Conservation (phyloP, 92 coral and sea anemone species). For the Ricordea florida region DNA sequence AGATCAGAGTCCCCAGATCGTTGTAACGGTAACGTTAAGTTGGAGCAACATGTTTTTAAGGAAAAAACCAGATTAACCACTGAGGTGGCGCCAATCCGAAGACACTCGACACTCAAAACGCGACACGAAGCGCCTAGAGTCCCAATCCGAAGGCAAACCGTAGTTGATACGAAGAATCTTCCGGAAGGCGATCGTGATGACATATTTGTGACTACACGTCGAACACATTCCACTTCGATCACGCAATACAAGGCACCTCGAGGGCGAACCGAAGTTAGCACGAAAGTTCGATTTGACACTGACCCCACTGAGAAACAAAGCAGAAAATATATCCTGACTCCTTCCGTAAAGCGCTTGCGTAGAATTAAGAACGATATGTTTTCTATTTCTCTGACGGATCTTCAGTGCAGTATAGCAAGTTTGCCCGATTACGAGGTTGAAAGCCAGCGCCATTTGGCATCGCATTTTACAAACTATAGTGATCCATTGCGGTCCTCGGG, state of each 20-base stretch:
- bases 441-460: not conserved
- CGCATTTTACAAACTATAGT: constrained; percentile 23
- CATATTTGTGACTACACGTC: not conserved
- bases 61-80: constrained; percentile 14
- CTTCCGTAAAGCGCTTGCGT: constrained; percentile 37
- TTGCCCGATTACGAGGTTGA: constrained; percentile 6
- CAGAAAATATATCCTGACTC: constrained; percentile 18
- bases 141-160: not conserved
- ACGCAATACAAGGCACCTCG: not conserved
- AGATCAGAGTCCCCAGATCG: not conserved
- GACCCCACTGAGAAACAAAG: not conserved
- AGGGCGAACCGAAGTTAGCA: not conserved
- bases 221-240: not conserved
- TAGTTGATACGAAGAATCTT: not conserved
- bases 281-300: constrained; percentile 6
- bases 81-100: constrained; percentile 1
- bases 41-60: not conserved
- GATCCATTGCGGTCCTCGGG: constrained; percentile 35
- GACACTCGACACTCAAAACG: constrained; percentile 9
- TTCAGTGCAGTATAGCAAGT: constrained; percentile 6
- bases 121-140: not conserved
- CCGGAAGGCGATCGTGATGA: too few relatives aligned
- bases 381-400: not conserved
- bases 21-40: not conserved
- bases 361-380: not conserved